These are phyloP conservation scores for Haliclona indistincta DNA, from an alignment of 37 sponge, comb jelly and placozoan genomes.

Conservation along the genomic window DNA sequence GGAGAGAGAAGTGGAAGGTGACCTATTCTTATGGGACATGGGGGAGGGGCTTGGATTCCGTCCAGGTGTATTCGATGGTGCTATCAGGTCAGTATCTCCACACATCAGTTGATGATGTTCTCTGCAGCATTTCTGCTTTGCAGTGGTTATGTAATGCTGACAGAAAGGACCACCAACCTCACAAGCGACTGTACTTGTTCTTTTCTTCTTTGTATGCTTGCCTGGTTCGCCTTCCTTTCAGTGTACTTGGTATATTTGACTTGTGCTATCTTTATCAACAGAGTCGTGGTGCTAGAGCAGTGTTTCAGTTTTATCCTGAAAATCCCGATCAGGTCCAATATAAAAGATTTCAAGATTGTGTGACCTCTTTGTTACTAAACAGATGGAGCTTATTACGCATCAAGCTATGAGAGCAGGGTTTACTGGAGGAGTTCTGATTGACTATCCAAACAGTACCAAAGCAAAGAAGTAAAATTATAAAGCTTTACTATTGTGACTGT, in stretches of 20 bases:
- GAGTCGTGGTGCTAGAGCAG: constrained; percentile 90
- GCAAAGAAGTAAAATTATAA: constrained; percentile 86
- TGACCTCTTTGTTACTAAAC: not conserved
- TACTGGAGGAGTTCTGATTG: constrained; percentile 96
- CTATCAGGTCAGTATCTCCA: constrained; percentile 85
- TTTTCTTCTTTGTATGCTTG: constrained; percentile 91
- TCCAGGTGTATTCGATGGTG: constrained; percentile 97
- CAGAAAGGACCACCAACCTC: constrained; percentile 82
- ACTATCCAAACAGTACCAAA: constrained; percentile 97
- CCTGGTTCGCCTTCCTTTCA: constrained; percentile 60
- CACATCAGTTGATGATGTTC: not conserved
- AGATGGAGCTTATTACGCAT: constrained; percentile 93
- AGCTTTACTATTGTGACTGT: not conserved
- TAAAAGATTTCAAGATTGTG: not conserved
- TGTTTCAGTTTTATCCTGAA: constrained; percentile 99
- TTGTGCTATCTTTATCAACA: constrained; percentile 39
- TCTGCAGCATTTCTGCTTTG: constrained; percentile 86
- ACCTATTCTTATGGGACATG: constrained; percentile 89
- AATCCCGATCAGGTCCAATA: constrained; percentile 79
- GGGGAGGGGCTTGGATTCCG: constrained; percentile 96
- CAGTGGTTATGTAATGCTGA: constrained; percentile 99
- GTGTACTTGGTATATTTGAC: constrained; percentile 3
- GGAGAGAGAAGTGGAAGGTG: constrained; percentile 95
- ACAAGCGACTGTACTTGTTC: constrained; percentile 80
- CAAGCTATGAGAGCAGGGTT: constrained; percentile 98